A percentile compares a stretch with the other conserved stretches of the same genome.
These are phyloP conservation scores for Cephus nigrinus DNA, from an alignment of 2,888 invertebrate genomes.

Conservation along the genomic window DNA sequence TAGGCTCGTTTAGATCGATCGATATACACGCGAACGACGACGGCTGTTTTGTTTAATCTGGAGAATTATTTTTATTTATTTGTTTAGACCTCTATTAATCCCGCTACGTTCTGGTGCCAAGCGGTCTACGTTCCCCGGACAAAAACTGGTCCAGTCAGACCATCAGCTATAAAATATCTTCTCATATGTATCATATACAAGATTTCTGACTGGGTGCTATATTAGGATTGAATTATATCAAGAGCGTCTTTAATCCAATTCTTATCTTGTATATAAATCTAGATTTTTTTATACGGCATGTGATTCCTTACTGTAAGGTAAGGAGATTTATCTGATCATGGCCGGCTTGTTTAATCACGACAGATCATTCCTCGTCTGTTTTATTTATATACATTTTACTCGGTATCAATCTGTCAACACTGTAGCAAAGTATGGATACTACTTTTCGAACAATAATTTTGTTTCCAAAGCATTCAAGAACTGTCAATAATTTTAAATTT, in stretches of 20 bases:
- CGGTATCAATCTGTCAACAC: not conserved
- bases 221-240: not conserved
- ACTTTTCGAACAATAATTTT: not conserved
- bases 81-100: not conserved
- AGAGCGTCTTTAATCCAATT: not conserved
- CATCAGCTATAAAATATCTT: not conserved
- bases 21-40: not conserved
- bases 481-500: too few species aligned
- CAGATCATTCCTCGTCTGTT: not conserved
- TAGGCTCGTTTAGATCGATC: not conserved
- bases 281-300: constrained; percentile 16
- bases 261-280: not conserved
- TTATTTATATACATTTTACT: not conserved
- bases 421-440: not conserved
- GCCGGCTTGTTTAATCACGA: constrained; percentile 27
- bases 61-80: not conserved
- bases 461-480: not conserved
- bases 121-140: constrained; percentile 51
- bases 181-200: not conserved
- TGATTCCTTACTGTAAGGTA: constrained; percentile 18
- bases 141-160: constrained; percentile 49
- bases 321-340: constrained; percentile 37
- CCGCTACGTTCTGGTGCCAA: constrained; percentile 45
- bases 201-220: not conserved
- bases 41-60: not conserved